phyloP scores from a whole-genome alignment of 2,797 vertebrate genomes.

The Otolemur crassicaudatus region DNA sequence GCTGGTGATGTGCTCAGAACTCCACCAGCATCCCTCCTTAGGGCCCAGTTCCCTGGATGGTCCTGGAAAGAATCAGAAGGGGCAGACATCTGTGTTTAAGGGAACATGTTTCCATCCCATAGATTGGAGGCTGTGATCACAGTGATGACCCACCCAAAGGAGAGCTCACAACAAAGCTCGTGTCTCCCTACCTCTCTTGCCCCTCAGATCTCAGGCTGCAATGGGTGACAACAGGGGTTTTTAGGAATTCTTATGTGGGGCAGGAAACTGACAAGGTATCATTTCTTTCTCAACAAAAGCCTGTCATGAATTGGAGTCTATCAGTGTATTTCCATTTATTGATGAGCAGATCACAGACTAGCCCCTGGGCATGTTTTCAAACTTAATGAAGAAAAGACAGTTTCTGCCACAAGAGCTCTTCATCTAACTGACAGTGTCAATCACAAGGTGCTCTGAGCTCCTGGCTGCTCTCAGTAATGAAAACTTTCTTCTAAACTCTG shows the following conservation, averaged over 20 bases:
- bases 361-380: constrained; percentile 76
- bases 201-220: background rate
- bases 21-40: background rate
- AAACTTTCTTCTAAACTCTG: constrained; percentile 29
- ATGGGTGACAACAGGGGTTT: constrained; percentile 23
- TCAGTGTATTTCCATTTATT: constrained; percentile 76
- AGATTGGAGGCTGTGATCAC: background rate
- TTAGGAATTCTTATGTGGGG: constrained; percentile 53
- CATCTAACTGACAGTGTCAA: constrained; percentile 69
- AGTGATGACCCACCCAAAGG: background rate
- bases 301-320: constrained; percentile 68
- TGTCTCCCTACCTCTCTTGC: background rate
- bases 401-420: constrained; percentile 68
- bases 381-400: constrained; percentile 79
- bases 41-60: background rate
- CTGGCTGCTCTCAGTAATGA: constrained; percentile 44
- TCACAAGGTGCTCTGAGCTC: constrained; percentile 51
- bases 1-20: background rate
- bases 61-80: background rate
- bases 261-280: constrained; percentile 58
- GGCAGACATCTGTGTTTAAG: background rate
- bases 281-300: constrained; percentile 51
- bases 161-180: background rate
- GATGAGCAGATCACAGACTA: constrained; percentile 76
- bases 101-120: background rate